phyloP scores from a whole-genome alignment of 64 coral and sea anemone species.

The Pocillopora damicornis region DNA sequence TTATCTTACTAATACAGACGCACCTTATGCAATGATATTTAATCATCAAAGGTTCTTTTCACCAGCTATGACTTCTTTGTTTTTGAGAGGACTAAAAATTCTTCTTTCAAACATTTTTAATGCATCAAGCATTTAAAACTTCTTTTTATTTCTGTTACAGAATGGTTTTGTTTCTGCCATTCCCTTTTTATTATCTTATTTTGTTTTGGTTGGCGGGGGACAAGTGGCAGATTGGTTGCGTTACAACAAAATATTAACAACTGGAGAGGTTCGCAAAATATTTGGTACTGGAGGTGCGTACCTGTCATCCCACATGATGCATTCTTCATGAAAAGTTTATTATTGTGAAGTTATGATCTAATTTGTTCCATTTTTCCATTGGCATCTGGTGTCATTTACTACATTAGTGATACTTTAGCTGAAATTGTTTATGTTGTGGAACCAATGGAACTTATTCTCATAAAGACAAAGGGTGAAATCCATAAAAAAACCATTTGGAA shows the following conservation, averaged over 20 bases:
- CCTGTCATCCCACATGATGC: too few relatives aligned
- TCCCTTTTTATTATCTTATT: constrained; percentile 51
- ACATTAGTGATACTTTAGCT: too few relatives aligned
- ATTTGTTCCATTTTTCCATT: not conserved
- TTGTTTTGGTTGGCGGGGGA: constrained; percentile 34
- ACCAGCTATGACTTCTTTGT: not conserved
- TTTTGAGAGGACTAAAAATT: not conserved
- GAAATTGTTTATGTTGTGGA: too few relatives aligned
- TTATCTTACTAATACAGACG: not conserved
- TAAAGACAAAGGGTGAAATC: too few relatives aligned
- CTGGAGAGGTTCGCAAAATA: constrained; percentile 64
- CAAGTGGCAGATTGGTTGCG: constrained; percentile 61
- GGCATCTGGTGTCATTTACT: too few relatives aligned
- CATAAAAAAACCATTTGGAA: too few relatives aligned
- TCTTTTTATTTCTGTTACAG: constrained; percentile 23
- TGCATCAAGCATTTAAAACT: too few relatives aligned
- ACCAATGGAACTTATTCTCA: too few relatives aligned
- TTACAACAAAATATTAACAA: constrained; percentile 3
- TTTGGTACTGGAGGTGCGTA: constrained; percentile 50
- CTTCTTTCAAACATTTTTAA: too few relatives aligned
- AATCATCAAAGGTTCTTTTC: too few relatives aligned
- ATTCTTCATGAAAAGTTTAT: too few relatives aligned
- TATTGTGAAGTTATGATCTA: not conserved
- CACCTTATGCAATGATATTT: too few relatives aligned
- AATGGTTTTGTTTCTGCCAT: constrained; percentile 81